phyloP scores from a whole-genome alignment of 1,140 invertebrate species.

The Apis laboriosa region DNA sequence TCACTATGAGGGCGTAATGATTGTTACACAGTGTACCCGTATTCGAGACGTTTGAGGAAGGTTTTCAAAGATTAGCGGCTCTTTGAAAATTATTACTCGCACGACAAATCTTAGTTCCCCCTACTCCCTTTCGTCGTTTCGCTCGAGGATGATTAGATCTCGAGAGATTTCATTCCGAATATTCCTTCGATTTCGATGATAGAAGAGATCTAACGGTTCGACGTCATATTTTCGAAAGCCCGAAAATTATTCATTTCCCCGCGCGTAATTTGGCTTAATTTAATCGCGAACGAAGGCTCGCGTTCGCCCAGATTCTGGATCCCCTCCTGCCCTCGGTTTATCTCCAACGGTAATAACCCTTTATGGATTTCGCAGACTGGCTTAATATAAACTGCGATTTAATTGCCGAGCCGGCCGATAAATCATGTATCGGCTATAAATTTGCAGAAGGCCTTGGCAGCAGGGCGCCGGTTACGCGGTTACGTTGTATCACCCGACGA shows the following conservation, averaged over 20 bases:
- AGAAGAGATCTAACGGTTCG: neutral
- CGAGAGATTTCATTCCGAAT: neutral
- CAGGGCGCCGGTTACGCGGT: neutral
- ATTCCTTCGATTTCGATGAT: neutral
- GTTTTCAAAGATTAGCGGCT: neutral
- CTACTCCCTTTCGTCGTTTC: neutral
- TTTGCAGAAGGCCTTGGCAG: constrained; percentile 11
- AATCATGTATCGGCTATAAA: constrained; percentile 59
- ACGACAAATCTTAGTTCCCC: neutral
- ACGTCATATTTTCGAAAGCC: neutral
- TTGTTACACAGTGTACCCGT: constrained; percentile 22
- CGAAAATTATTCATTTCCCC: constrained; percentile 67
- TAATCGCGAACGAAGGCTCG: constrained; percentile 68
- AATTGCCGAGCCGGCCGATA: constrained; percentile 66
- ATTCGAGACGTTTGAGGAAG: neutral
- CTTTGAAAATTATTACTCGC: neutral
- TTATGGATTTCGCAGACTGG: constrained; percentile 69
- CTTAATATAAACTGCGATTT: constrained; percentile 71
- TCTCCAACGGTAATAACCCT: constrained; percentile 58
- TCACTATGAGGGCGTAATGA: neutral
- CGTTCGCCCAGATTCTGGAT: constrained; percentile 40
- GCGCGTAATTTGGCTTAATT: constrained; percentile 70
- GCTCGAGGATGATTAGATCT: constrained; percentile 3
- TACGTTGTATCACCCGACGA: neutral
- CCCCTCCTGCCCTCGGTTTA: constrained; percentile 50